These are phyloP conservation scores for Lutraria rhynchaena DNA, from an alignment of 1,140 invertebrate species.

Conservation along the genomic window DNA sequence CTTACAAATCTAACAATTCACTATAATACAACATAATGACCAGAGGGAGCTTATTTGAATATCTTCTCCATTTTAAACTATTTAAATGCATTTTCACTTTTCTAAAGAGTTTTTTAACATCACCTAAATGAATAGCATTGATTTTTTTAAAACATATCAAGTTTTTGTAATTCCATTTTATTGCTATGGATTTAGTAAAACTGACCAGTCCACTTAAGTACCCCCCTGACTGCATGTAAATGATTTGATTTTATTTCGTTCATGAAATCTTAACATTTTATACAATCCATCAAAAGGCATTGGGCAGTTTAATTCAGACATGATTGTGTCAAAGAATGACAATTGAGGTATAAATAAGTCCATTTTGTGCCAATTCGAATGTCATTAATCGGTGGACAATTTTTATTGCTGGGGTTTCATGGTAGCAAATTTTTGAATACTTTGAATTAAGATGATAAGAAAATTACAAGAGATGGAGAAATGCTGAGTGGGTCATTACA, in stretches of 20 bases:
- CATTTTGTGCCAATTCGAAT: not conserved
- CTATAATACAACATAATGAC: conserved; percentile 22
- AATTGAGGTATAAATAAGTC: conserved; percentile 10
- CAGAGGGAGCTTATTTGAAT: conserved; percentile 38
- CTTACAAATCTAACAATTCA: conserved; percentile 28
- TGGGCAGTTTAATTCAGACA: conserved; percentile 26
- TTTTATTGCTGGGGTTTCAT: too few relatives aligned
- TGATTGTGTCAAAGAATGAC: conserved; percentile 41
- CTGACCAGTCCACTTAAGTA: conserved; percentile 4
- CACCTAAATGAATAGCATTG: not conserved
- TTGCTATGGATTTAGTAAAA: conserved; percentile 10
- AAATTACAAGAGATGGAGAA: too few relatives aligned
- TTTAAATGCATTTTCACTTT: conserved; percentile 61
- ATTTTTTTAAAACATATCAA: conserved; percentile 33
- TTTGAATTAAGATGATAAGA: too few relatives aligned
- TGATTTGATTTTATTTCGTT: conserved; percentile 23
- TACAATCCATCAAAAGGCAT: conserved; percentile 8
- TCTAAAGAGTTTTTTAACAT: conserved; percentile 1
- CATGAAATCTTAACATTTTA: too few relatives aligned
- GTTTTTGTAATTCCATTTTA: conserved; percentile 30
- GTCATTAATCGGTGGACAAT: too few relatives aligned
- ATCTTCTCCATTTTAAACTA: conserved; percentile 46
- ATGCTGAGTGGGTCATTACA: too few relatives aligned
- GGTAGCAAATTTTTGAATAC: too few relatives aligned
- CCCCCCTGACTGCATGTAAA: conserved; percentile 21